These are phyloP conservation scores for Leptopilina drosophilae DNA, from an alignment of 2,888 invertebrate genomes.

Conservation along the genomic window DNA sequence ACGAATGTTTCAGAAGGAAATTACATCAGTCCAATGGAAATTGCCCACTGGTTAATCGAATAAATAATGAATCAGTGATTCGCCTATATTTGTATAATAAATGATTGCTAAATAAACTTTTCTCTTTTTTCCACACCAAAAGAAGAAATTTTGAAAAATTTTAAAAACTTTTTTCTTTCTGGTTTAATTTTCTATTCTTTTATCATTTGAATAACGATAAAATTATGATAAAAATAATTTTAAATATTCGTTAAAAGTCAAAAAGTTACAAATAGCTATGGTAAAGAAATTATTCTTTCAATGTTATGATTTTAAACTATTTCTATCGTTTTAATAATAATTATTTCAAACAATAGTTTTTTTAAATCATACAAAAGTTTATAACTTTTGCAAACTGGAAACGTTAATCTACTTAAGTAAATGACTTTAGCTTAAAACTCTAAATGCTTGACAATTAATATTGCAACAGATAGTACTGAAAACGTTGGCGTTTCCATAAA, in stretches of 20 bases:
- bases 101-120: neutral
- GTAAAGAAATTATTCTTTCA: no score
- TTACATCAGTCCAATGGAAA: constrained; percentile 9
- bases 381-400: no score
- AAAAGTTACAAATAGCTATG: no score
- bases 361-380: neutral
- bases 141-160: no score
- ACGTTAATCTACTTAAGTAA: constrained; percentile 17
- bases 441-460: constrained; percentile 31
- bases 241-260: no score
- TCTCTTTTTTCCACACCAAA: no score
- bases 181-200: no score
- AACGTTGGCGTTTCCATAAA: constrained; percentile 36
- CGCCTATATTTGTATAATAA: neutral
- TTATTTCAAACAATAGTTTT: neutral
- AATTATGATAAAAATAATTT: no score
- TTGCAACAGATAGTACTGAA: constrained; percentile 29
- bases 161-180: no score
- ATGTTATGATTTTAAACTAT: no score
- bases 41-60: constrained; percentile 32
- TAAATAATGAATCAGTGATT: constrained; percentile 21
- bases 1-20: constrained; percentile 2
- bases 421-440: constrained; percentile 25
- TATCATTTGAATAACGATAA: no score
- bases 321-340: no score